A percentile compares a stretch with the other conserved stretches of the same genome.
Evolutionary conservation across 2,888 invertebrate genomes (phyloP).

Genomic region (Micoletzkya japonica): DNA sequence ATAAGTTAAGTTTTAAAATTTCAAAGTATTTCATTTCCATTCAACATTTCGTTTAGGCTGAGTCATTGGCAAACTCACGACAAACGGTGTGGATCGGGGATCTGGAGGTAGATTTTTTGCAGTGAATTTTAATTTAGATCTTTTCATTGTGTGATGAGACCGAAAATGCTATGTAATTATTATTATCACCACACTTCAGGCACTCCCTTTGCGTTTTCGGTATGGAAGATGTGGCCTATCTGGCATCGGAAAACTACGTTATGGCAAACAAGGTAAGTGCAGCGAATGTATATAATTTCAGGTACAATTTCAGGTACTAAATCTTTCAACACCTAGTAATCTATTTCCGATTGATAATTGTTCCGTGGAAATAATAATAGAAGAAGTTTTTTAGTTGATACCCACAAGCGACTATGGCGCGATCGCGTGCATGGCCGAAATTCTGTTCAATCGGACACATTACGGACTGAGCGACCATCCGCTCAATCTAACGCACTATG

Average conservation of each 20-base stretch:
- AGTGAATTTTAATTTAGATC: no score
- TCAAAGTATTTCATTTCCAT: no score
- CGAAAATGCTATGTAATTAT: no score
- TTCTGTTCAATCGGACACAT: not conserved
- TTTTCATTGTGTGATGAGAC: no score
- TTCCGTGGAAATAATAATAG: not conserved
- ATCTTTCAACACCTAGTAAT: no score
- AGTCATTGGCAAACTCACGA: no score
- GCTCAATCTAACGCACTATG: not conserved
- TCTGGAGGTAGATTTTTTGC: no score
- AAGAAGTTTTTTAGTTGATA: not conserved
- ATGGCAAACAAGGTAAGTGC: not conserved
- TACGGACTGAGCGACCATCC: not conserved
- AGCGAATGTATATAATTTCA: not conserved
- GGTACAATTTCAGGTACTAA: not conserved
- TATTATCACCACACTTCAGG: no score
- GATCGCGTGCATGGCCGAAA: not conserved
- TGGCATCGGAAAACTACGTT: not conserved
- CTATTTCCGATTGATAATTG: no score
- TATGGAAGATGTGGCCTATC: not conserved
- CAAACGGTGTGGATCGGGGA: no score
- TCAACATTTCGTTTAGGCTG: no score
- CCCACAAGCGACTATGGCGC: not conserved
- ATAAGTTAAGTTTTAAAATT: no score
- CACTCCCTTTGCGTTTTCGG: not conserved